Base-by-base conservation (phyloP, 2,113 vertebrate genomes). In the Cryptotis parvus region DNA sequence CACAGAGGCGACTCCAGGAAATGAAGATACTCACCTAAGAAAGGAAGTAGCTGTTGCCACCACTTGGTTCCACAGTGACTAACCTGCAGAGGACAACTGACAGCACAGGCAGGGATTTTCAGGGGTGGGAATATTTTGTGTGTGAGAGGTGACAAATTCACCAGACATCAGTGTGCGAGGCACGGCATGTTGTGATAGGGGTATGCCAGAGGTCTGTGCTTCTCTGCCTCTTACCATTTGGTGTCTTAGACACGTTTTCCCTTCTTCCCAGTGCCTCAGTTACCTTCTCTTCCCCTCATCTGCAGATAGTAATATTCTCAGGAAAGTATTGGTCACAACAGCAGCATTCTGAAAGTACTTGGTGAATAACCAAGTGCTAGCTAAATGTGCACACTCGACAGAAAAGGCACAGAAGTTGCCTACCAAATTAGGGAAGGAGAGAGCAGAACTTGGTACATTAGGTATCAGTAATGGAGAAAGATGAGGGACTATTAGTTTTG, bases 1-100 rank as follows among this genome's bases (percentile, higher is more conserved):
- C 82, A 91, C 49, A 78, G 58, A 37, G 58, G 72, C 72, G 75
- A 86, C 66, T 76, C 33, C 68, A 80, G 72, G 41, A 94, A 93
- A 58, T 49, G 45, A 45, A 89, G 80, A 58, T 15, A 89, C 79
- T 74, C 37, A 24, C 15, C 9, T 65, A 72, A 76, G 33, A 27
- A 90, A 91, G 74, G 80, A 87, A 65, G 76, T 15, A 18, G 31
- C 52, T 16, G 35, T 3, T 58, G 26, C 9, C 4, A 24, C 31
- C 45, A 20, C 18, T 27, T 8, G 4, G n/a, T 27, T 61, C 26
- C 35, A 15, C n/a, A 33, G 49, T 16, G 69, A n/a, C 10, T 63
- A 18, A 14, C 31, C 9, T 37, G 70, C 82, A 43, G 6, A 45
- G 37, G 45, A 49, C 5, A 49, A 49, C 45, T 12, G 45, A 14